Conservation (phyloP, 2,797 vertebrate genomes). For the Myioborus melanocephalus region DNA sequence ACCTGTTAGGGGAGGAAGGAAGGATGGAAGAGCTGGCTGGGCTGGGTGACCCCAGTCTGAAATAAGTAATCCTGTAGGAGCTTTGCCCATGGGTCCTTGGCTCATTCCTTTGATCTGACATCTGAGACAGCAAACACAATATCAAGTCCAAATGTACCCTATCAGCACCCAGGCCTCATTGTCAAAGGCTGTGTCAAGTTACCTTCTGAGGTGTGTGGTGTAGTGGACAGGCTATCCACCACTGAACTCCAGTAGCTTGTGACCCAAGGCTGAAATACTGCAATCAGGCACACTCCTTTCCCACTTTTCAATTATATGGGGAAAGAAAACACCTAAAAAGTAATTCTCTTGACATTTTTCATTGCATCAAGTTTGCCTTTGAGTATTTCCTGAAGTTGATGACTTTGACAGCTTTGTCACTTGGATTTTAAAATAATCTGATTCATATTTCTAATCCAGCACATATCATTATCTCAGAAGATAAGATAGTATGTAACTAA, state of each 20-base stretch:
- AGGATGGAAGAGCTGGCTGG: not conserved
- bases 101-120: not conserved
- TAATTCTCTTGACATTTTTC: not conserved
- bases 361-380: not conserved
- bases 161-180: not conserved
- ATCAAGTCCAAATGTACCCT: not conserved
- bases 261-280: not conserved
- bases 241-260: not conserved
- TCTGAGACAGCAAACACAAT: not conserved
- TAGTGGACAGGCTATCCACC: not conserved
- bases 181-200: not conserved
- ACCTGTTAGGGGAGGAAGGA: not conserved
- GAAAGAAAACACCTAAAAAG: not conserved
- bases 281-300: not conserved
- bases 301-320: not conserved
- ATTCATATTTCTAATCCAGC: not conserved
- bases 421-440: not conserved
- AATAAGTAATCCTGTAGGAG: not conserved
- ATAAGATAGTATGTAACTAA: not conserved
- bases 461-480: not conserved
- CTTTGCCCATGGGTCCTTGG: accelerated
- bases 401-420: not conserved
- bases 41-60: not conserved
- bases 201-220: not conserved
- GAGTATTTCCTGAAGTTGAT: not conserved